Evolutionary conservation across 2,113 vertebrate genomes (phyloP).

Genomic region (Misgurnus anguillicaudatus): DNA sequence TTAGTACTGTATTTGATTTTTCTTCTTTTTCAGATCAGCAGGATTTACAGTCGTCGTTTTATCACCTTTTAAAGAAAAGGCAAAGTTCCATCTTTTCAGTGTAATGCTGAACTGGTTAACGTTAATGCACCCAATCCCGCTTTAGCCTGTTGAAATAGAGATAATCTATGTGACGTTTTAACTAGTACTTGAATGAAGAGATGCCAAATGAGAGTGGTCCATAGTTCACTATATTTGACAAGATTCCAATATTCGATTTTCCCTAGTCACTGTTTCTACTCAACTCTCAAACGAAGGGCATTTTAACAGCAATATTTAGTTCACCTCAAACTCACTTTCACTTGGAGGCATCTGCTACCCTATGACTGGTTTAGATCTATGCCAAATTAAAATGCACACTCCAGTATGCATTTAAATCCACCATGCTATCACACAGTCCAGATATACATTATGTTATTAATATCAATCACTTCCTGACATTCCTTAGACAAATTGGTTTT

Average conservation of each 20-base stretch:
- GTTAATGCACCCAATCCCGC: background rate
- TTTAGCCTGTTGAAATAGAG: background rate
- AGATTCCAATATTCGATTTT: conserved; percentile 8
- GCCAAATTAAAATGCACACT: no score
- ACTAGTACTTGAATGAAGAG: background rate
- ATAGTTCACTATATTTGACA: background rate
- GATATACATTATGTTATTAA: no score
- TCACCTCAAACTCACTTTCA: no score
- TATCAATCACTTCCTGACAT: no score
- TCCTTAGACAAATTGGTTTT: no score
- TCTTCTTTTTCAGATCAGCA: background rate
- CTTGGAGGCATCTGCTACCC: no score
- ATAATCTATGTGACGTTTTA: background rate
- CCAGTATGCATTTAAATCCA: no score
- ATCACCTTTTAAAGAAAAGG: background rate
- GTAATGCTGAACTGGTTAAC: background rate
- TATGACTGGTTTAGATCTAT: no score
- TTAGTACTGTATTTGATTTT: background rate
- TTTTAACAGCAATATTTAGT: no score
- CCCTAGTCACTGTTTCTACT: no score
- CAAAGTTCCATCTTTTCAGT: background rate
- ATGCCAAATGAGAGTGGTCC: background rate
- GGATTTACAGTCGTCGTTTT: background rate
- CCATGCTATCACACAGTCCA: no score
- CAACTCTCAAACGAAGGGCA: no score